A percentile compares a stretch with the other conserved stretches of the same genome.
phyloP scores from a whole-genome alignment of 2,888 invertebrate species.

The Lasioglossum oenotherae region DNA sequence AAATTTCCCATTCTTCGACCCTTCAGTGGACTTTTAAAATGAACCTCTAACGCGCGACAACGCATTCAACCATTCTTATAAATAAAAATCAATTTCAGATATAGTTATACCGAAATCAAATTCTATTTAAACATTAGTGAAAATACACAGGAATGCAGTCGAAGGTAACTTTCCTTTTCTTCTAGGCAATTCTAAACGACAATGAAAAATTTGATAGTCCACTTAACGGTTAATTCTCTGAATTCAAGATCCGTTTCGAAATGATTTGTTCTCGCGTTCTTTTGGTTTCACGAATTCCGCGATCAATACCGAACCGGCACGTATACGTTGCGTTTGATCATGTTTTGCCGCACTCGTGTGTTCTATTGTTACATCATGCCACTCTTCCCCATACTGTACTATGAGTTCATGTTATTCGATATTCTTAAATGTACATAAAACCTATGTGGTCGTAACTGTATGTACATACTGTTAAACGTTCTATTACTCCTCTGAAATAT shows the following conservation, averaged over 20 bases:
- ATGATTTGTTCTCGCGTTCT: background rate
- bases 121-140: background rate
- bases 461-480: conserved; percentile 80
- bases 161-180: background rate
- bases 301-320: background rate
- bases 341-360: conserved; percentile 7
- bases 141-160: background rate
- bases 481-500: conserved; percentile 77
- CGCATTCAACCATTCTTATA: no score
- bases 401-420: conserved; percentile 70
- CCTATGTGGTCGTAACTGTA: conserved; percentile 76
- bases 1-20: background rate
- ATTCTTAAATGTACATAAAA: conserved; percentile 79
- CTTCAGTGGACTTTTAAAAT: background rate
- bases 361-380: conserved; percentile 31
- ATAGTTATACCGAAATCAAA: background rate
- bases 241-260: background rate
- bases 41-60: no score
- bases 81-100: background rate
- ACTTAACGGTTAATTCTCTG: background rate
- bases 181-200: background rate
- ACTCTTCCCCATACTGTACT: conserved; percentile 70
- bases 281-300: background rate
- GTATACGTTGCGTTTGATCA: background rate
- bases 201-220: background rate